phyloP scores from a whole-genome alignment of 2,113 vertebrate species.

The Rhizomys pruinosus region DNA sequence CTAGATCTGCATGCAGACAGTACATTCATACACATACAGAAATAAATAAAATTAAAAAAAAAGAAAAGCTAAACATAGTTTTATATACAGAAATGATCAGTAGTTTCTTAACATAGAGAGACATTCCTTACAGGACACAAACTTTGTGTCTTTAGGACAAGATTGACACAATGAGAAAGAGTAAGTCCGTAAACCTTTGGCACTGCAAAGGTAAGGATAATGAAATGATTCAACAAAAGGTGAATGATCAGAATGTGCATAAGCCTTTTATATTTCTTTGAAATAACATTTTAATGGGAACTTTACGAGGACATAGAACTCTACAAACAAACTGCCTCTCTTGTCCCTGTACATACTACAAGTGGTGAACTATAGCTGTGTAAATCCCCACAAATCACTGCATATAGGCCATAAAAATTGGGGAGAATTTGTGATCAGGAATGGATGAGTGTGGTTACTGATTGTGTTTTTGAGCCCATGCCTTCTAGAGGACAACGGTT shows the following conservation, averaged over 20 bases:
- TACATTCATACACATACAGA: no score
- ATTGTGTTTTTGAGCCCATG: background rate
- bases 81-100: slow-evolving; percentile 39
- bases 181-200: slow-evolving; percentile 3
- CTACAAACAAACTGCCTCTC: background rate
- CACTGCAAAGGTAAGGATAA: background rate
- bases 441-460: background rate
- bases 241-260: background rate
- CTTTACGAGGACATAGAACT: slow-evolving; percentile 24
- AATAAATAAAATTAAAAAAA: no score
- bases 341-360: background rate
- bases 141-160: background rate
- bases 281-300: slow-evolving; percentile 36
- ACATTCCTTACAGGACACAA: background rate
- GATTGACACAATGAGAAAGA: background rate
- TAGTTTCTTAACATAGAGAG: background rate
- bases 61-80: no score
- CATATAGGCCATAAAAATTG: background rate
- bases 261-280: background rate
- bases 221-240: background rate
- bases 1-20: no score
- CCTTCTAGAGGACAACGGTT: background rate
- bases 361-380: background rate
- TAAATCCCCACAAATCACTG: background rate
- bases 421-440: background rate